Conservation (phyloP, 1,140 invertebrate species). For the Drosophila trapezifrons region DNA sequence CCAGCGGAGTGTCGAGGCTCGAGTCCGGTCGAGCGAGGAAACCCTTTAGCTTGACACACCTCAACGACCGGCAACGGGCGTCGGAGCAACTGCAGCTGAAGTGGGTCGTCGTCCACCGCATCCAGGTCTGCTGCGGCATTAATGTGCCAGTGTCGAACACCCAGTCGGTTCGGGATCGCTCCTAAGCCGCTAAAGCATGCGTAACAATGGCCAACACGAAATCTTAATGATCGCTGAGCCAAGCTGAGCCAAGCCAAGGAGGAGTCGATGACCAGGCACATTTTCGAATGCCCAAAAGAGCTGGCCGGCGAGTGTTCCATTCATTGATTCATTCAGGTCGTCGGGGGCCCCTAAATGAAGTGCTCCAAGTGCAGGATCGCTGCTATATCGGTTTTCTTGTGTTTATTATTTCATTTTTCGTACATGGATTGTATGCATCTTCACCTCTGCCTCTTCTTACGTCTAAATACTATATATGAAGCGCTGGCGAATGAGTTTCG, state of each 20-base stretch:
- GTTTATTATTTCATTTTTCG: conserved; percentile 70
- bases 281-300: conserved; percentile 58
- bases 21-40: conserved; percentile 63
- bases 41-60: conserved; percentile 80
- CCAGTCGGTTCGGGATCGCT: conserved; percentile 51
- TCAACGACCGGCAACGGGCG: conserved; percentile 40
- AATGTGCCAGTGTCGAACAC: conserved; percentile 68
- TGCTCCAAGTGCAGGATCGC: conserved; percentile 60
- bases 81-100: conserved; percentile 52
- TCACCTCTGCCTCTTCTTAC: conserved; percentile 61
- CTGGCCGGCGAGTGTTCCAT: conserved; percentile 47
- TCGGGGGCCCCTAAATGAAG: conserved; percentile 70
- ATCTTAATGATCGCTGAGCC: conserved; percentile 78
- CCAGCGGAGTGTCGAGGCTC: conserved; percentile 32
- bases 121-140: conserved; percentile 70
- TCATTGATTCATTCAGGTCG: conserved; percentile 79
- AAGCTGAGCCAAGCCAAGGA: conserved; percentile 62
- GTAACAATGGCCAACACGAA: conserved; percentile 75
- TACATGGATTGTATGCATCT: conserved; percentile 57
- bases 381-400: conserved; percentile 51
- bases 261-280: conserved; percentile 69
- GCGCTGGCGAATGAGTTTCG: conserved; percentile 68
- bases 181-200: conserved; percentile 75
- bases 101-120: conserved; percentile 60
- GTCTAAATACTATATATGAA: conserved; percentile 72